Percentiles rank a stretch among this genome's conserved stretches.
Evolutionary conservation across 1,140 invertebrate genomes (phyloP).

Genomic region (Drusus annulatus): DNA sequence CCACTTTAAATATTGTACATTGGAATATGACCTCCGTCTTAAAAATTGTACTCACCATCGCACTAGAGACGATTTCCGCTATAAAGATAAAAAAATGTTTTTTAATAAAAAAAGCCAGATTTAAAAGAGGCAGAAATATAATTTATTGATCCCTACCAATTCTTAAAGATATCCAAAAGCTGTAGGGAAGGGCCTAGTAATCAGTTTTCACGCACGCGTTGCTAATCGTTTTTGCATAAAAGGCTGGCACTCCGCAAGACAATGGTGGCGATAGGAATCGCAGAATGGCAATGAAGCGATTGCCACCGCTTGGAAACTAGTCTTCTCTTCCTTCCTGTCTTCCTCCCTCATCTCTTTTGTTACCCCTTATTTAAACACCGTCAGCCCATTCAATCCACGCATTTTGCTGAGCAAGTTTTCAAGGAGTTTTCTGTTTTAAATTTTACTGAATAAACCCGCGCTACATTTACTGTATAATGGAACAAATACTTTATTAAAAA

Average conservation of each 20-base stretch:
- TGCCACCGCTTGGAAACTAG: background rate
- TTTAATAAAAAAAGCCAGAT: too few relatives aligned
- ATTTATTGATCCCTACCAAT: too few relatives aligned
- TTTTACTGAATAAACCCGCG: background rate
- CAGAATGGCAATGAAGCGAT: background rate
- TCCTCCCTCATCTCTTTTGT: background rate
- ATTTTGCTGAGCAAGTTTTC: too few relatives aligned
- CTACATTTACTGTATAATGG: background rate
- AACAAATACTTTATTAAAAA: background rate
- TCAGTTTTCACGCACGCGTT: background rate
- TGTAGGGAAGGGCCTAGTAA: background rate
- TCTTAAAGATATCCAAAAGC: too few relatives aligned
- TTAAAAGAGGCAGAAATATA: too few relatives aligned
- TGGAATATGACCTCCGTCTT: too few relatives aligned
- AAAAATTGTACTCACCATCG: too few relatives aligned
- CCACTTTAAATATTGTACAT: too few relatives aligned
- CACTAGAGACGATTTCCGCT: too few relatives aligned
- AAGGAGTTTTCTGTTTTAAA: too few relatives aligned
- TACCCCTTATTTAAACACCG: background rate
- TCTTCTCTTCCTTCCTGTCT: background rate
- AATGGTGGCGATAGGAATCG: background rate
- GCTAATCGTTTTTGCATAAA: conserved; percentile 13
- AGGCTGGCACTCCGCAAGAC: background rate
- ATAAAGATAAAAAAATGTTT: too few relatives aligned
- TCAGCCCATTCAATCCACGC: background rate